Evolutionary conservation across 1,140 invertebrate species (phyloP).

Genomic region (Oncopodura yosiiana): DNA sequence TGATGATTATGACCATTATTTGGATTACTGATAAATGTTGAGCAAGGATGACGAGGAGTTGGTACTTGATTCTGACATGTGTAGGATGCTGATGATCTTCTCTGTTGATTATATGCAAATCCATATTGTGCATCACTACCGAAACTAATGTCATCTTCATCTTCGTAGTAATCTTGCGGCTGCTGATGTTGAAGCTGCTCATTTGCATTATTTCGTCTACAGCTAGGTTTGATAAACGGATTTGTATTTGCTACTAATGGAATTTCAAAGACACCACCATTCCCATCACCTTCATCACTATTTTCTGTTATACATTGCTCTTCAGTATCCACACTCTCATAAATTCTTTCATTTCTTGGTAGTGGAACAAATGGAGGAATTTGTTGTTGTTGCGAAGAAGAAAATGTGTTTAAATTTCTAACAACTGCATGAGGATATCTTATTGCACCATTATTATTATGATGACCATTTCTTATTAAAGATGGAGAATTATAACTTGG

Average conservation of each 20-base stretch:
- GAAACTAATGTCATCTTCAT: not conserved
- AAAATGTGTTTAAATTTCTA: not conserved
- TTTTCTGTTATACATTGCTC: constrained; percentile 5
- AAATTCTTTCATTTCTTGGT: constrained; percentile 28
- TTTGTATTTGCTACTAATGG: no score
- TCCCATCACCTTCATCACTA: constrained; percentile 29
- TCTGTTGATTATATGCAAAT: not conserved
- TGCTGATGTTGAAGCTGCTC: not conserved
- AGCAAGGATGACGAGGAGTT: constrained; percentile 1
- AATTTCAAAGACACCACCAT: constrained; percentile 24
- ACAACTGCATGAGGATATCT: constrained; percentile 5
- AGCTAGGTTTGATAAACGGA: no score
- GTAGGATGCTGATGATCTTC: not conserved
- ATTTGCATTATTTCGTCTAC: no score
- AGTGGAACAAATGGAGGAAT: not conserved
- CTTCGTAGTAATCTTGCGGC: constrained; percentile 1
- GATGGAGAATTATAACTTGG: constrained; percentile 1
- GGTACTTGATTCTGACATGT: constrained; percentile 2
- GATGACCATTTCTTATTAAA: no score
- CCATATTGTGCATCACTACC: not conserved
- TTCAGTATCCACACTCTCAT: constrained; percentile 31
- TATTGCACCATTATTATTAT: no score
- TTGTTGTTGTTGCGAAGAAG: not conserved
- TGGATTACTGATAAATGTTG: constrained; percentile 9
- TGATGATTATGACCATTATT: no score